Conservation (phyloP, 2,888 invertebrate genomes). For the Drosophila prostipennis region DNA sequence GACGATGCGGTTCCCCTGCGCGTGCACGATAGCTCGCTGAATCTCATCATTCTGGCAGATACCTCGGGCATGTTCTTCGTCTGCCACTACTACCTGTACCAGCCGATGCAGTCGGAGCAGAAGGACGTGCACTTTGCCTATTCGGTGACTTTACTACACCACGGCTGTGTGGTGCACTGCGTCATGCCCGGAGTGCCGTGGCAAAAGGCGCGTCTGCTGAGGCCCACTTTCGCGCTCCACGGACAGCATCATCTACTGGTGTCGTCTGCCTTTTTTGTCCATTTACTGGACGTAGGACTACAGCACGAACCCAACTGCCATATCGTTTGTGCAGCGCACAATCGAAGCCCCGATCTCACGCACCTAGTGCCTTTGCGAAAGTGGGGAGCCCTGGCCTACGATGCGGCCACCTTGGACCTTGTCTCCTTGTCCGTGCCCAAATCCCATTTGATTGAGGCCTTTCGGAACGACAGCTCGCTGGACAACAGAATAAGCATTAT, state of each 20-base stretch:
- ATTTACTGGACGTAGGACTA: constrained; percentile 92
- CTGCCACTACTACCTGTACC: constrained; percentile 93
- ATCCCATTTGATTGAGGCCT: constrained; percentile 88
- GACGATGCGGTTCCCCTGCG: constrained; percentile 92
- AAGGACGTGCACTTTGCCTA: constrained; percentile 91
- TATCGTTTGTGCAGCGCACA: constrained; percentile 88
- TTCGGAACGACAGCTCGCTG: constrained; percentile 87
- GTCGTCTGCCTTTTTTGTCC: constrained; percentile 92
- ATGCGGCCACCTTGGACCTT: constrained; percentile 90
- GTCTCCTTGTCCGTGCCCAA: constrained; percentile 88
- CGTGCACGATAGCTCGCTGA: constrained; percentile 92
- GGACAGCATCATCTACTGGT: constrained; percentile 92
- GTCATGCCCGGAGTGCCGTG: constrained; percentile 92
- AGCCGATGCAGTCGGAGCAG: constrained; percentile 85
- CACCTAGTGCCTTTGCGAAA: constrained; percentile 87
- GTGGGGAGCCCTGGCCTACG: constrained; percentile 84
- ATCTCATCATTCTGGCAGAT: constrained; percentile 91
- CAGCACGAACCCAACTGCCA: constrained; percentile 94
- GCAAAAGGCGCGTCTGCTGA: constrained; percentile 90
- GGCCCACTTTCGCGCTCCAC: constrained; percentile 91
- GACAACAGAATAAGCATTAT: constrained; percentile 92
- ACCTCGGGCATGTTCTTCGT: constrained; percentile 89
- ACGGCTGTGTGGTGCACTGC: constrained; percentile 92
- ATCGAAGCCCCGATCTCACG: constrained; percentile 84
- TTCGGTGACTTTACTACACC: constrained; percentile 92